Base-by-base conservation (phyloP, 2,888 invertebrate species). In the Chaetoderma sp. region DNA sequence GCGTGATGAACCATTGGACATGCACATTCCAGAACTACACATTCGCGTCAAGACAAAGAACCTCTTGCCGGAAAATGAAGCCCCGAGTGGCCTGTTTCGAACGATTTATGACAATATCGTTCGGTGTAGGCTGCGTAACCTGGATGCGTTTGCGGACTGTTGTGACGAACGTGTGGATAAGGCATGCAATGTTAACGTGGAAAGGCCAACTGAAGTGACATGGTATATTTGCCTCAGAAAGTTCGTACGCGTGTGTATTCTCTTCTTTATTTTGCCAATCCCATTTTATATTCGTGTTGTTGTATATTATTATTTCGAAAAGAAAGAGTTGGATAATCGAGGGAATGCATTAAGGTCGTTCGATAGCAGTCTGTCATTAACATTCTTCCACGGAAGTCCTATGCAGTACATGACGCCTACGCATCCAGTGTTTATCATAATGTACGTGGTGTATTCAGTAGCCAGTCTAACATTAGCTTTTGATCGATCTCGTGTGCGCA, bases 211-310 rank as follows among this genome's bases (percentile, higher is more conserved):
- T n/a, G 16, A 13, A 30, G 32, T 52, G 4, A 52, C 28, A 33
- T 52, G 52, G 52, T 6, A 32, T 30, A 52, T 33, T 13, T 18
- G 18, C 3, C 32, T 28, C n/a, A 28, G 30, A 30, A 2, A 18
- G n/a, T 52, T 52, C 21, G 30, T 52, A n/a, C 64, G 60, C 13
- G 10, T 68, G 8, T n/a, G n/a, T n/a, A 60, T 76, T 2, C 36
- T 72, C 18, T 63, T 75, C 2, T 23, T 73, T 10, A 33, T 72
- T 16, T 28, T 75, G 16, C 76, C 76, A 1, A 59, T 65, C 4
- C 73, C 74, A 2, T 72, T 65, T 54, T 76, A 76, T 56, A 23
- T 76, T 13, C 66, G 76, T 10, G 42, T 76, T 13, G 10, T 69
- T 13, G 42, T 76, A 27, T 75, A 70, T 54, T 76, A 75, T 44